These are phyloP conservation scores for Fundulus diaphanus DNA, from an alignment of 2,797 vertebrate species.

Conservation along the genomic window DNA sequence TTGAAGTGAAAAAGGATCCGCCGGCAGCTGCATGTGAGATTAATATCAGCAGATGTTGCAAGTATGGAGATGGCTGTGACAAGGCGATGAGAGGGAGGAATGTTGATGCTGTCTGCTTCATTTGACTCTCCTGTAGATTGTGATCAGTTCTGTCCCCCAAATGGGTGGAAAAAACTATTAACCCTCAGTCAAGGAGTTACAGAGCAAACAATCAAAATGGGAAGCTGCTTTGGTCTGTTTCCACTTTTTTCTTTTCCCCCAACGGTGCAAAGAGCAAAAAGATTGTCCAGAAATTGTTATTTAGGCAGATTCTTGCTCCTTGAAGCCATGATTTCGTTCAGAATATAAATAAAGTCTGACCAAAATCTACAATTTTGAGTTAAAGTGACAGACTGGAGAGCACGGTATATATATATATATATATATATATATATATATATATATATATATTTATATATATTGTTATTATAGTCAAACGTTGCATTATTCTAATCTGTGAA, in stretches of 20 bases:
- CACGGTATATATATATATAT: not conserved
- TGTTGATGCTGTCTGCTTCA: slow-evolving; percentile 52
- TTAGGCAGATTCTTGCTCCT: not conserved
- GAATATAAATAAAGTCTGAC: not conserved
- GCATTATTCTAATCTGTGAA: not conserved
- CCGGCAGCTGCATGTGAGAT: slow-evolving; percentile 43
- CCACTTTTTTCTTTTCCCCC: not conserved
- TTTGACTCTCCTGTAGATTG: slow-evolving; percentile 48
- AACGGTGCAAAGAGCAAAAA: not conserved
- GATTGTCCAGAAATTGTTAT: slow-evolving; percentile 17
- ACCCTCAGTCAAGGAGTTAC: slow-evolving; percentile 16
- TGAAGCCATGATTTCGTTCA: not conserved
- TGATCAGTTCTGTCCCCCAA: slow-evolving; percentile 41
- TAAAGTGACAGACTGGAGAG: not conserved
- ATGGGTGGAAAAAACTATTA: slow-evolving; percentile 47
- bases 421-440: too few species aligned
- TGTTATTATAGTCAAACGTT: too few species aligned
- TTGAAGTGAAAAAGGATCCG: slow-evolving; percentile 13
- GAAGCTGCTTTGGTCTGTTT: slow-evolving; percentile 28
- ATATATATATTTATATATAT: too few species aligned
- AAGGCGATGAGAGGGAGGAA: slow-evolving; percentile 73
- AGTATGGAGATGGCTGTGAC: slow-evolving; percentile 57
- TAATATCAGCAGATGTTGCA: slow-evolving; percentile 74
- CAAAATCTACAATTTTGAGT: not conserved
- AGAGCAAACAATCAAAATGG: slow-evolving; percentile 43